A percentile compares a stretch with the other conserved stretches of the same genome.
phyloP scores from a whole-genome alignment of 2,797 vertebrate species.

The Schizopygopsis malacanthus region DNA sequence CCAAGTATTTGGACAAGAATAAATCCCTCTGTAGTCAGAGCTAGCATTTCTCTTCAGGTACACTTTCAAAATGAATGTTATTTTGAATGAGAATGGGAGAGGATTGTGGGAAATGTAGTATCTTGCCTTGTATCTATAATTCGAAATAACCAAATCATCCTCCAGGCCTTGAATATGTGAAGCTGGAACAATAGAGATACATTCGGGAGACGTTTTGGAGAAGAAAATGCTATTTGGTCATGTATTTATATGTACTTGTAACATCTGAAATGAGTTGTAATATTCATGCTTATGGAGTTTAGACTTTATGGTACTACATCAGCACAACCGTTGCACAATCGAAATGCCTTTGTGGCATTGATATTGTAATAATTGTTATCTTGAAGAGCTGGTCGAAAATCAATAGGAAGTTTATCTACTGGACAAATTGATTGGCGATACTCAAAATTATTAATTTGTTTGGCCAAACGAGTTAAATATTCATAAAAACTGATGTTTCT shows the following conservation, averaged over 20 bases:
- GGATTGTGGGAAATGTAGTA: conserved; percentile 46
- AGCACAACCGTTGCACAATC: conserved; percentile 14
- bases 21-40: conserved; percentile 60
- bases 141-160: conserved; percentile 51
- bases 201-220: conserved; percentile 34
- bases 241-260: conserved; percentile 32
- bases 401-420: background rate
- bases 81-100: conserved; percentile 5
- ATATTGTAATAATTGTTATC: background rate
- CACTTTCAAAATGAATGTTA: conserved; percentile 44
- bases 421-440: background rate
- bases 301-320: background rate
- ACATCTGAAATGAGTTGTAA: conserved; percentile 30
- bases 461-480: background rate
- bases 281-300: conserved; percentile 17
- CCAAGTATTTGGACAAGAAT: conserved; percentile 68
- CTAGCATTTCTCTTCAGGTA: conserved; percentile 57
- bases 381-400: background rate
- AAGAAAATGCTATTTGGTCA: background rate
- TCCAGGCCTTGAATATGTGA: conserved; percentile 60
- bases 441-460: background rate
- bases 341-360: background rate
- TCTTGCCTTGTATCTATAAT: conserved; percentile 52
- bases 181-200: conserved; percentile 71
- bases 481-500: background rate